Evolutionary conservation across 1,140 invertebrate genomes (phyloP).

Genomic region (Aphelenchoides fujianensis): DNA sequence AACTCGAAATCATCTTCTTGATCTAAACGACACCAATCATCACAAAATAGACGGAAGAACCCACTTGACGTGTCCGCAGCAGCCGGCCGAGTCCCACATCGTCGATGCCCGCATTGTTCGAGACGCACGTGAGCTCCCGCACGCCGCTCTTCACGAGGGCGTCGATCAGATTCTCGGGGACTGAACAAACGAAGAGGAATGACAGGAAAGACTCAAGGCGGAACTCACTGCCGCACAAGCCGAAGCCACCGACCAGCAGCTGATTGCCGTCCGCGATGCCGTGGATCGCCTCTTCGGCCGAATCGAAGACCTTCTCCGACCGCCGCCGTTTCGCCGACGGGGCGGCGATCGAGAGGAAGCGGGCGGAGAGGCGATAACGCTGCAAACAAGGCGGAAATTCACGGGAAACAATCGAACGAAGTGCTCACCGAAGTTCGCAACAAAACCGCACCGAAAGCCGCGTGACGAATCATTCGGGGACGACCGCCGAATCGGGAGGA

Average conservation of each 20-base stretch:
- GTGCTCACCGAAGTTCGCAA: no score
- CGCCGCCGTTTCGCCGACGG: neutral
- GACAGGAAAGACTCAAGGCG: no score
- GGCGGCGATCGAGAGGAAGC: no score
- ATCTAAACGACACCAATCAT: no score
- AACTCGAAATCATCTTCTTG: conserved; percentile 88
- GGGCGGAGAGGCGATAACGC: neutral
- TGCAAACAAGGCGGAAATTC: neutral
- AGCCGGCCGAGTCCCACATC: conserved; percentile 89
- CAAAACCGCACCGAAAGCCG: no score
- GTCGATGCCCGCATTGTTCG: conserved; percentile 91
- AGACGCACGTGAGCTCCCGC: conserved; percentile 84
- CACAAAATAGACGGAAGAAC: no score
- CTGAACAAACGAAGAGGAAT: no score
- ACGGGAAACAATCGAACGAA: no score
- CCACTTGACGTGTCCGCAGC: conserved; percentile 74
- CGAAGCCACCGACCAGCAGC: conserved; percentile 91
- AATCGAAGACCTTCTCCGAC: conserved; percentile 69
- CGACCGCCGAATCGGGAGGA: neutral
- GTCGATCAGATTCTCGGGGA: conserved; percentile 92
- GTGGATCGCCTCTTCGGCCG: conserved; percentile 74
- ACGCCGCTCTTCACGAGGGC: conserved; percentile 74
- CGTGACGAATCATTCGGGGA: no score
- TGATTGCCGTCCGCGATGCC: conserved; percentile 83
- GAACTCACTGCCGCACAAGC: conserved; percentile 93